A percentile compares a stretch with the other conserved stretches of the same genome.
Conservation (phyloP, 2,888 invertebrate genomes). For the Chymomyza caudatula region DNA sequence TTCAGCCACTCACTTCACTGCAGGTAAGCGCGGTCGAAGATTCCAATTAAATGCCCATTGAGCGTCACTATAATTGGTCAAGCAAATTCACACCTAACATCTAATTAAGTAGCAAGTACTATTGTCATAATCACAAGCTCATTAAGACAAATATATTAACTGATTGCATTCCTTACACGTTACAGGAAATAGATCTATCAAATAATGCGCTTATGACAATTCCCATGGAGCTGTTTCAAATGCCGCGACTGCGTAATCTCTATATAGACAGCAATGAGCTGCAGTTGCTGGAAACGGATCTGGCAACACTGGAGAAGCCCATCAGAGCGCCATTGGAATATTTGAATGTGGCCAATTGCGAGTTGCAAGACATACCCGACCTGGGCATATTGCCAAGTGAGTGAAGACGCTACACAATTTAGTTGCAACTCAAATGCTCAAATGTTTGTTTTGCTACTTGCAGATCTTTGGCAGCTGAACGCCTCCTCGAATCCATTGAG, state of each 20-base stretch:
- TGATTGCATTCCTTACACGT: neutral
- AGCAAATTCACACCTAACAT: neutral
- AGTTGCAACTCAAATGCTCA: neutral
- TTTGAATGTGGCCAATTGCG: conserved; percentile 82
- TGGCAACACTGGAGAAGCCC: conserved; percentile 78
- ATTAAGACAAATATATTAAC: neutral
- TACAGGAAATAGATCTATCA: conserved; percentile 77
- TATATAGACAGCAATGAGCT: conserved; percentile 79
- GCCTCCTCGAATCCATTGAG: conserved; percentile 81
- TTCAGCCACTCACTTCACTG: conserved; percentile 71
- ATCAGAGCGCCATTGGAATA: conserved; percentile 81
- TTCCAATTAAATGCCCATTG: neutral
- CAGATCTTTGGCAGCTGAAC: conserved; percentile 81
- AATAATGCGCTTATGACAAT: conserved; percentile 76
- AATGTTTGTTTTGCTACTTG: conserved; percentile 5
- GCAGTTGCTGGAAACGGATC: conserved; percentile 63
- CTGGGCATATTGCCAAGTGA: conserved; percentile 81
- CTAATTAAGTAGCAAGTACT: conserved; percentile 1
- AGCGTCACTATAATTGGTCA: neutral
- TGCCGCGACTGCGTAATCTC: conserved; percentile 82
- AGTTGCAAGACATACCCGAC: conserved; percentile 81
- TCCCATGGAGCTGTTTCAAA: conserved; percentile 78
- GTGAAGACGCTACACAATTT: too few species aligned
- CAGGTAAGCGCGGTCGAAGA: conserved; percentile 64
- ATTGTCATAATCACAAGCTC: neutral